Evolutionary conservation across 1,140 invertebrate species (phyloP).

Genomic region (Varroa destructor): DNA sequence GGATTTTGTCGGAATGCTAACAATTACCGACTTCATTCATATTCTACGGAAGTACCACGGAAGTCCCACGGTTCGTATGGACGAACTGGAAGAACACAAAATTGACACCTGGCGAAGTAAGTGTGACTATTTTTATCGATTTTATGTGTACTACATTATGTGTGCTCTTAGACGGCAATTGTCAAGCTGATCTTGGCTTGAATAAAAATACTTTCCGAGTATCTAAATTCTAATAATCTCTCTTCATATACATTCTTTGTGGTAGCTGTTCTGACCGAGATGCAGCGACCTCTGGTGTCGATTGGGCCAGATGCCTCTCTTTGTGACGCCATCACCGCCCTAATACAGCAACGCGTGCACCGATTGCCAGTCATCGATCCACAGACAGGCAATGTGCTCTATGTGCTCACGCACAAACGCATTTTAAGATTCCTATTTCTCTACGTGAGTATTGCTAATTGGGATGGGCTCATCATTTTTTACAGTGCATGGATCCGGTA

Average conservation of each 20-base stretch:
- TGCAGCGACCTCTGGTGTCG: constrained; percentile 64
- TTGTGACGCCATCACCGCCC: constrained; percentile 77
- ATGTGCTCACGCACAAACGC: constrained; percentile 96
- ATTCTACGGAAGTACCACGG: constrained; percentile 90
- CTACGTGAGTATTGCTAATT: constrained; percentile 64
- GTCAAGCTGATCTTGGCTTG: no score
- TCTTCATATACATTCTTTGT: constrained; percentile 32
- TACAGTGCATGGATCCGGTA: no score
- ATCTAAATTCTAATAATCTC: no score
- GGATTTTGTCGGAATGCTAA: constrained; percentile 80
- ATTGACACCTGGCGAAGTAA: constrained; percentile 82
- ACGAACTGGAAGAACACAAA: constrained; percentile 93
- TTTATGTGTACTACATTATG: background rate
- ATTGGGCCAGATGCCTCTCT: constrained; percentile 69
- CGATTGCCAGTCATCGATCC: constrained; percentile 90
- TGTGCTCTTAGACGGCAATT: background rate
- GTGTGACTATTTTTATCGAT: constrained; percentile 26
- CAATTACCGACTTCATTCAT: constrained; percentile 98
- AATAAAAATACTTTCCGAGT: no score
- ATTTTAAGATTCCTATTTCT: constrained; percentile 95
- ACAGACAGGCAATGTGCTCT: constrained; percentile 86
- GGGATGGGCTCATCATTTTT: background rate
- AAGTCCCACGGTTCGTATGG: constrained; percentile 67
- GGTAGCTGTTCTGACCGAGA: constrained; percentile 63
- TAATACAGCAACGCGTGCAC: constrained; percentile 89